Base-by-base conservation (phyloP, 2,888 invertebrate genomes). In the Drosophila paracracens region DNA sequence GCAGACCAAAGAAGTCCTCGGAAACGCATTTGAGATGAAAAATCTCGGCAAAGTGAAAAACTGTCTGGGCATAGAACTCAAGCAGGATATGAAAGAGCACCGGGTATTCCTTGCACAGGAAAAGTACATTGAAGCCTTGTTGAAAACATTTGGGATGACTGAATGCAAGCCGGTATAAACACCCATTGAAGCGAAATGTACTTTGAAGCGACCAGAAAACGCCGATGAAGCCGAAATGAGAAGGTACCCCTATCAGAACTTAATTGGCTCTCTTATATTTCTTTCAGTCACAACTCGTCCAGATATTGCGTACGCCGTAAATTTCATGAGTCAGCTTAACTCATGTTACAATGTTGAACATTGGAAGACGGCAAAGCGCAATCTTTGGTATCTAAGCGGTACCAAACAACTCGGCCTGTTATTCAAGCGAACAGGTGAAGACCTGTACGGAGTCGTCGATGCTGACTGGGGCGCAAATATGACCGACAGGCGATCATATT, bases 141-240 rank as follows among this genome's bases (percentile, higher is more conserved):
- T 50, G 11, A 48, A 38, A 8, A 38, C 40, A 56, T 64, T 64
- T 16, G 40, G 29, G 10, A 64, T 64, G 40, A 31, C 31, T n/a
- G 25, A 57, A n/a, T n/a, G n/a, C 18, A n/a, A n/a, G 36, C 18
- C 7, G 18, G 36, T 18, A 36, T 18, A 16, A 36, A 36, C 16
- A 36, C 27, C 27, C 27, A 27, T 27, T 27, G 27, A 27, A 27
- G 27, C 5, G 25, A 25, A 25, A 25, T 25, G 25, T 25, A 50
- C 10, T 31, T 27, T 27, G 27, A 27, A 27, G 27, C 1, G 16
- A 13, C 21, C 13, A 33, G 53, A 10, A 18, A 5, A 16, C 18
- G 35, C 35, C 10, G 53, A 53, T 33, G 18, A 36, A 54, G 27
- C 10, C 2, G 27, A 38, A 54, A 54, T 38, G 11, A 36, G 25